Evolutionary conservation across 2,797 vertebrate genomes (phyloP), one percentile per base, ranked within the genome.

Genomic region (Enteromius treurensis): DNA sequence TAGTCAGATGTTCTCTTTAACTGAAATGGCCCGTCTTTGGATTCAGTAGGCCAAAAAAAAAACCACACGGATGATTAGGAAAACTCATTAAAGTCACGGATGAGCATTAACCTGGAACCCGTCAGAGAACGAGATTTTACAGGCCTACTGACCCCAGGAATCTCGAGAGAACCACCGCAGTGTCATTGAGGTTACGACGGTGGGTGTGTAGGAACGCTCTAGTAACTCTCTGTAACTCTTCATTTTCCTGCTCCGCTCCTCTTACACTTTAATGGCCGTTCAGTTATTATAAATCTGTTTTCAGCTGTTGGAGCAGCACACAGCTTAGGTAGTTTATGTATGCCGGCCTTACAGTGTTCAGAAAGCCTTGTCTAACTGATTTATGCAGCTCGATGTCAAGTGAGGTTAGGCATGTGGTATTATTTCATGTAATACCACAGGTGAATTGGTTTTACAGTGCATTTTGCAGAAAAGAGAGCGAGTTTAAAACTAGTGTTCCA

Each of bases 101-200:
- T 80, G 79, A 81, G 71, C 40, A 81, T 81, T 62, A 73, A 73
- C 79, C 68, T 45, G 68, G 53, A 42, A 34, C 34, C 34, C 34
- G 5, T 40, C 42, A 34, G 68, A 55, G 65, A 34, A 21, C 17
- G 34, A 45, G 9, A 62, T 47, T n/a, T 80, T 47, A 23, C 68
- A 17, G 51, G 62, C 40, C 53, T 69, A 62, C 53, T 81, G 68
- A 81, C 53, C 79, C 73, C 68, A 71, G 37, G 55, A 62, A 81
- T 81, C 79, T 49, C 17, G 4, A 17, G 68, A 73, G 68, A n/a
- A 47, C 37, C 68, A 15, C 51, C 8, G 37, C 53, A 60, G 79
- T 71, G 79, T 80, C 79, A 60, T 71, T 71, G 37, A 71, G 68
- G 79, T 70, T 80, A 71, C 51, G 7, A 80, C 79, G 47, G 51